A percentile compares a stretch with the other conserved stretches of the same genome.
Evolutionary conservation across 2,888 invertebrate species (phyloP).

Genomic region (Schizaphis graminum): DNA sequence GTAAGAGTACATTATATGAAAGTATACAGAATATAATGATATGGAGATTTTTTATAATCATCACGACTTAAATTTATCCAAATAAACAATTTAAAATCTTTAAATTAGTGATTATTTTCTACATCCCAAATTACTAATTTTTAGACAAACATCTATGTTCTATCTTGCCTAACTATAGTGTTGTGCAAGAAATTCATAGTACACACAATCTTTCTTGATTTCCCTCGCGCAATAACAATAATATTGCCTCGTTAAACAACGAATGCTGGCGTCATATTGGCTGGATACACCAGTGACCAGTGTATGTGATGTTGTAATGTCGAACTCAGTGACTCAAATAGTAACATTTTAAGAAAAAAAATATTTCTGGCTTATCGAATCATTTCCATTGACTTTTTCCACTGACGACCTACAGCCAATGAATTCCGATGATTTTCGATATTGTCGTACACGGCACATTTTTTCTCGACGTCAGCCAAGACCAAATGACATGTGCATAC

Average conservation of each 20-base stretch:
- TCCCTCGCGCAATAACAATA: background rate
- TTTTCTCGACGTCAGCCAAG: background rate
- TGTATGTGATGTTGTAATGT: background rate
- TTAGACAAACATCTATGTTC: background rate
- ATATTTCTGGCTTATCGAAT: background rate
- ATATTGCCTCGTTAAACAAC: background rate
- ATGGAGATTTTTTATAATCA: background rate
- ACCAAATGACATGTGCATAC: slow-evolving; percentile 30
- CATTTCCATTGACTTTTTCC: background rate
- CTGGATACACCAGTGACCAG: background rate
- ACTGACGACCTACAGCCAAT: background rate
- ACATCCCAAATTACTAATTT: background rate
- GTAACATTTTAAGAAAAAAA: background rate
- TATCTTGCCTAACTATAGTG: background rate
- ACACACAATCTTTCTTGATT: background rate
- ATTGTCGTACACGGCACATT: background rate
- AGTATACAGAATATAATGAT: background rate
- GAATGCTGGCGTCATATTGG: background rate
- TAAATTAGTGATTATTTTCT: background rate
- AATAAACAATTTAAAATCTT: background rate
- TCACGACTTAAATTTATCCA: background rate
- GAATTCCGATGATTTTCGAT: background rate
- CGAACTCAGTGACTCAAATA: background rate
- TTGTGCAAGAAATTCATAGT: background rate
- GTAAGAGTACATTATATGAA: background rate